phyloP scores from a whole-genome alignment of 2,888 invertebrate genomes.

The Platycnemis pennipes region DNA sequence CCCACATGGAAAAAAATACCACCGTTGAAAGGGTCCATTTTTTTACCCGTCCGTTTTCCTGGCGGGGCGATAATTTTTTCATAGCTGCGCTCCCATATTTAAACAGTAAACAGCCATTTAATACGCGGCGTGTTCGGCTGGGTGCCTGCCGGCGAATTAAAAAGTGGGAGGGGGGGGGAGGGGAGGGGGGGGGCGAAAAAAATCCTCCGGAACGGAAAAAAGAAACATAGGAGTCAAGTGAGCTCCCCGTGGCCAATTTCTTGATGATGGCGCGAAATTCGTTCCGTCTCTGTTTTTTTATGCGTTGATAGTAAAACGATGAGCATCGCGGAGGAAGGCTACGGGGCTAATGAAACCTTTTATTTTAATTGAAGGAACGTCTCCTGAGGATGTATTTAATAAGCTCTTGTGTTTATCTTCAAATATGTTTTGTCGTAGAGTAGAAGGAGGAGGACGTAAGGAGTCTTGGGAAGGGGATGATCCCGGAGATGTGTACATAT shows the following conservation, averaged over 20 bases:
- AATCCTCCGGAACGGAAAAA: not conserved
- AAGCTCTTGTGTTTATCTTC: not conserved
- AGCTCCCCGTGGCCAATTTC: not conserved
- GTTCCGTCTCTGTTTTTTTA: not conserved
- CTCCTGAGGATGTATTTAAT: not conserved
- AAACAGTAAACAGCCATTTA: constrained; percentile 11
- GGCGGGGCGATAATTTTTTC: not conserved
- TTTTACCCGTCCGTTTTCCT: constrained; percentile 2
- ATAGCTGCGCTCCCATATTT: constrained; percentile 4
- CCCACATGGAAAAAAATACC: not conserved
- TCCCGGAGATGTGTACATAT: not conserved
- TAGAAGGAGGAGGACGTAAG: not conserved
- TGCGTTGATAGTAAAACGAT: not conserved
- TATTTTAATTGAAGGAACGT: not conserved
- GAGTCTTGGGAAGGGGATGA: not conserved
- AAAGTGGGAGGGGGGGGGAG: not conserved
- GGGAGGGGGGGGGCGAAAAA: no score
- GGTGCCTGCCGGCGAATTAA: not conserved
- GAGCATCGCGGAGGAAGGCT: not conserved
- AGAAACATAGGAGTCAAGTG: not conserved
- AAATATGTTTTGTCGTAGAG: not conserved
- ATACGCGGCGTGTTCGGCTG: not conserved
- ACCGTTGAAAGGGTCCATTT: not conserved
- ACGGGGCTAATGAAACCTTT: not conserved
- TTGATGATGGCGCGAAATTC: not conserved